These are phyloP conservation scores for Coturnix japonica DNA, from an alignment of 2,113 vertebrate species.

Conservation along the genomic window DNA sequence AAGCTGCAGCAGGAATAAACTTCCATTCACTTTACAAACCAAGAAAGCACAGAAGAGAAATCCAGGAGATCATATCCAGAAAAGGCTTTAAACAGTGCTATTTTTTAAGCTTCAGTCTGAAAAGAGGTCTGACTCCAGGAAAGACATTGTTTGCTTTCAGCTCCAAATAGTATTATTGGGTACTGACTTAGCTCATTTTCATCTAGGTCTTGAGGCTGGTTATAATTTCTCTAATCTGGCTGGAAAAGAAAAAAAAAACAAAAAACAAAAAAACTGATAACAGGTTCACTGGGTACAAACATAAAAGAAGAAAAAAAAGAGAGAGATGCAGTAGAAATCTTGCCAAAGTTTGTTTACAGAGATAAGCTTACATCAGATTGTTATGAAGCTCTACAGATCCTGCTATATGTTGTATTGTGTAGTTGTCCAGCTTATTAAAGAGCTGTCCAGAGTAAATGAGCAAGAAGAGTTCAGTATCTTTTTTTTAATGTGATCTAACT, in stretches of 20 bases:
- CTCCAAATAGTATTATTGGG: neutral
- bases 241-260: neutral
- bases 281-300: neutral
- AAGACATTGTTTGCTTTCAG: neutral
- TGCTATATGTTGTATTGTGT: neutral
- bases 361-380: neutral
- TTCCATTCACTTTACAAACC: neutral
- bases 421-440: neutral
- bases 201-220: neutral
- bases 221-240: neutral
- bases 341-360: neutral
- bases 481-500: neutral
- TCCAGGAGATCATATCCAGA: neutral
- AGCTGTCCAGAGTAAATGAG: neutral
- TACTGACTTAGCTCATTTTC: neutral
- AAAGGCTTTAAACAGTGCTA: neutral
- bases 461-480: neutral
- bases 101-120: neutral
- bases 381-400: neutral
- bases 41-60: neutral
- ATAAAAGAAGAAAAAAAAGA: neutral
- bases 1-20: neutral
- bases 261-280: neutral
- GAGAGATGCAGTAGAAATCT: neutral
- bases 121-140: neutral